Evolutionary conservation across 2,113 vertebrate genomes (phyloP).

Genomic region (Cephalopholis sonnerati): DNA sequence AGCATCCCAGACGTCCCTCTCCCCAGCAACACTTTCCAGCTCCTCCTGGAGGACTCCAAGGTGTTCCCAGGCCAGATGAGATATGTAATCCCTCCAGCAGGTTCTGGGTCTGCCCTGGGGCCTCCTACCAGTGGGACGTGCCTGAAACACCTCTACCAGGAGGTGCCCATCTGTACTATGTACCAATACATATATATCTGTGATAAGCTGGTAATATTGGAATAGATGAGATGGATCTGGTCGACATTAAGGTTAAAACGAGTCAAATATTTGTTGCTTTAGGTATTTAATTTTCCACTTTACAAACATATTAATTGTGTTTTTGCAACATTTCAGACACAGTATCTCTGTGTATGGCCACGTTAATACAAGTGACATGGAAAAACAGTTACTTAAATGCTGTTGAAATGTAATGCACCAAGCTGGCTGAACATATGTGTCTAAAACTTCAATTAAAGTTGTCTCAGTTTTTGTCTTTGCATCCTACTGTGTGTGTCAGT

Average conservation of each 20-base stretch:
- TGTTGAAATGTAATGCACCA: too few relatives aligned
- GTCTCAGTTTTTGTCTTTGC: neutral
- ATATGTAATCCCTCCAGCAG: too few relatives aligned
- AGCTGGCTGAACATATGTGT: too few relatives aligned
- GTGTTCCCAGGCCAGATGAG: too few relatives aligned
- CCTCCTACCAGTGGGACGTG: too few relatives aligned
- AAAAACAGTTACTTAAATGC: neutral
- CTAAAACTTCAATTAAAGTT: neutral
- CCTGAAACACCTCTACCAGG: too few relatives aligned
- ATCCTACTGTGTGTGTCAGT: neutral
- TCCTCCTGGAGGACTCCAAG: too few relatives aligned
- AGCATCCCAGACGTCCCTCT: too few relatives aligned
- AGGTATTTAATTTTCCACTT: neutral
- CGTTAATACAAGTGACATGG: neutral
- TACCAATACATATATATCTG: too few relatives aligned
- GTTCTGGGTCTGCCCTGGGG: too few relatives aligned
- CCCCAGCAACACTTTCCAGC: too few relatives aligned
- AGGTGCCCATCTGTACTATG: too few relatives aligned
- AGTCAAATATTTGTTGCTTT: neutral
- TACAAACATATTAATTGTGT: neutral
- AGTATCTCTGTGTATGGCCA: neutral
- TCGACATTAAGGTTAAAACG: neutral
- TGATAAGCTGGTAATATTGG: neutral
- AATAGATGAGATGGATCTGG: neutral
- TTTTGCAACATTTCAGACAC: neutral